Conservation (phyloP, 2,113 vertebrate genomes). For the Oenanthe oenanthe region DNA sequence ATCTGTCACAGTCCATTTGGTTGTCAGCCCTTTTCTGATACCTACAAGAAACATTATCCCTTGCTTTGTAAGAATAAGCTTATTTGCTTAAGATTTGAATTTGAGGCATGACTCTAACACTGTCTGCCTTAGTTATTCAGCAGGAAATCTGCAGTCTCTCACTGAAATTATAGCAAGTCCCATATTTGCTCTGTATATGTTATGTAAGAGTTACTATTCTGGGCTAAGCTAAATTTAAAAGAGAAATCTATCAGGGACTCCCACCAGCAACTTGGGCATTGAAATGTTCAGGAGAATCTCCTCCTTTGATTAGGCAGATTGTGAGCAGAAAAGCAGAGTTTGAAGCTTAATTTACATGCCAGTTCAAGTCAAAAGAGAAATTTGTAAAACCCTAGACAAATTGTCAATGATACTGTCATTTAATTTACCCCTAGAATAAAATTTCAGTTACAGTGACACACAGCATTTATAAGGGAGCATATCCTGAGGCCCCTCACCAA, state of each 20-base stretch:
- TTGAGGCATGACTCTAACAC: neutral
- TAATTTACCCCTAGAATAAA: neutral
- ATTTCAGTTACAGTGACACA: neutral
- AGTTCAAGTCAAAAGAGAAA: constrained; percentile 13
- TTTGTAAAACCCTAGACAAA: constrained; percentile 10
- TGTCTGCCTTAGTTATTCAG: constrained; percentile 2
- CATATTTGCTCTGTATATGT: constrained; percentile 44
- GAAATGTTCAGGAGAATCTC: constrained; percentile 35
- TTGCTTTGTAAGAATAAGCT: constrained; percentile 1
- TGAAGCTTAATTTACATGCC: constrained; percentile 21
- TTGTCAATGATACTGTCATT: neutral
- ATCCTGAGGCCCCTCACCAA: neutral
- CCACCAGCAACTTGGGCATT: constrained; percentile 23
- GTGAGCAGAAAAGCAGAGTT: constrained; percentile 14
- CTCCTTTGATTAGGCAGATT: constrained; percentile 47
- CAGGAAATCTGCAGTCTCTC: constrained; percentile 32
- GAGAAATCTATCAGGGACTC: constrained; percentile 46
- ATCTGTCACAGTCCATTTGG: neutral
- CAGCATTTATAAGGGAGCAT: neutral
- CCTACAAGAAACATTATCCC: neutral
- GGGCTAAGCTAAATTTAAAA: constrained; percentile 42
- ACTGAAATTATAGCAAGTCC: constrained; percentile 29
- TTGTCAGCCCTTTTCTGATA: neutral
- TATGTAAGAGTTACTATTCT: constrained; percentile 61
- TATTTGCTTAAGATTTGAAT: constrained; percentile 2